Conservation (phyloP, 1,140 invertebrate genomes). For the Trialeurodes vaporariorum region DNA sequence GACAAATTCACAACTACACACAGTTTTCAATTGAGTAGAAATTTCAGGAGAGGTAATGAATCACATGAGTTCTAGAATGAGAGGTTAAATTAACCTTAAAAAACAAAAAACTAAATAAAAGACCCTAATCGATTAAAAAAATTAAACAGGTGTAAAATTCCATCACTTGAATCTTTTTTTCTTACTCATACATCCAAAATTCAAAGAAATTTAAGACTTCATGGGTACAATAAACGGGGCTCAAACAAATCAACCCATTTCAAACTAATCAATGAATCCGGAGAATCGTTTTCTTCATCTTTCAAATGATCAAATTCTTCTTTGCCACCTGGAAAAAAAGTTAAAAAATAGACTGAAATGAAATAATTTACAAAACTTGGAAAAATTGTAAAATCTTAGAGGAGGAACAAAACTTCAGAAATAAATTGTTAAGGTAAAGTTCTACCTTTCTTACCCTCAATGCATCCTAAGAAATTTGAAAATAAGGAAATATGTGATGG, state of each 20-base stretch:
- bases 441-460: neutral
- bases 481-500: neutral
- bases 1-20: too few species aligned
- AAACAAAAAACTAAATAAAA: too few species aligned
- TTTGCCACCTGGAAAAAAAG: neutral
- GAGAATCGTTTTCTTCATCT: neutral
- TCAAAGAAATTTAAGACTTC: too few species aligned
- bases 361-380: neutral
- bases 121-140: too few species aligned
- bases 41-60: too few species aligned
- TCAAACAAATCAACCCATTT: neutral
- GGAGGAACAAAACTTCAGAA: neutral
- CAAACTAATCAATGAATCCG: neutral
- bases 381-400: neutral
- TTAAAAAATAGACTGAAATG: neutral
- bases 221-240: neutral
- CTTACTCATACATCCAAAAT: too few species aligned
- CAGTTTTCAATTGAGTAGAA: too few species aligned
- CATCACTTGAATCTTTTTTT: too few species aligned
- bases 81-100: too few species aligned
- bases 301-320: neutral
- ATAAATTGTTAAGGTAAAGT: neutral
- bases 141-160: too few species aligned
- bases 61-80: too few species aligned
- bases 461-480: neutral